Evolutionary conservation across 2,888 invertebrate genomes (phyloP).

Genomic region (Apotomis turbidana): DNA sequence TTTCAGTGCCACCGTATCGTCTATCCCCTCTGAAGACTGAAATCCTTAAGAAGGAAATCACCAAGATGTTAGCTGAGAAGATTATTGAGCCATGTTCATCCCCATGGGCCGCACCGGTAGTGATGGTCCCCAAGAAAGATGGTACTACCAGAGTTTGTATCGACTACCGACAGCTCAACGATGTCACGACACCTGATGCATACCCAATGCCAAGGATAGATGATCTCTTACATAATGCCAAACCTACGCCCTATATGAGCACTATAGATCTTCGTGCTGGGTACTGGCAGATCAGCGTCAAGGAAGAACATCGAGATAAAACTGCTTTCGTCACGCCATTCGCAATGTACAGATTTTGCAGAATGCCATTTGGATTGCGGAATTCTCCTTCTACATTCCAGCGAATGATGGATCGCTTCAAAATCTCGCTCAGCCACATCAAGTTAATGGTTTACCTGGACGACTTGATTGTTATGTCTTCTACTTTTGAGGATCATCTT

Average conservation of each 20-base stretch:
- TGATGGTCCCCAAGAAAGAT: slow-evolving; percentile 57
- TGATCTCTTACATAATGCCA: neutral
- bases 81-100: slow-evolving; percentile 54
- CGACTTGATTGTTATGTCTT: neutral
- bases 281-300: too few species aligned
- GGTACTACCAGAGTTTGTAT: slow-evolving; percentile 54
- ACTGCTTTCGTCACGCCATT: neutral
- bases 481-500: neutral
- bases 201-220: slow-evolving; percentile 6
- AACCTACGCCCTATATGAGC: neutral
- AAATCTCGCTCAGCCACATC: too few species aligned
- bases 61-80: neutral
- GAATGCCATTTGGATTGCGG: slow-evolving; percentile 5
- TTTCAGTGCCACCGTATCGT: too few species aligned
- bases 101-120: slow-evolving; percentile 59
- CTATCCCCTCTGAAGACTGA: too few species aligned
- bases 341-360: neutral
- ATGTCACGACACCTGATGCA: slow-evolving; percentile 2
- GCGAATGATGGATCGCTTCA: too few species aligned
- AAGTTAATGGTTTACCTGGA: neutral
- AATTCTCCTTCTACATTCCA: neutral
- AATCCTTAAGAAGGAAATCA: neutral
- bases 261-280: too few species aligned
- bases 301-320: neutral
- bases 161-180: slow-evolving; percentile 50